Conservation (phyloP, 2,113 vertebrate genomes). For the Alces alces region DNA sequence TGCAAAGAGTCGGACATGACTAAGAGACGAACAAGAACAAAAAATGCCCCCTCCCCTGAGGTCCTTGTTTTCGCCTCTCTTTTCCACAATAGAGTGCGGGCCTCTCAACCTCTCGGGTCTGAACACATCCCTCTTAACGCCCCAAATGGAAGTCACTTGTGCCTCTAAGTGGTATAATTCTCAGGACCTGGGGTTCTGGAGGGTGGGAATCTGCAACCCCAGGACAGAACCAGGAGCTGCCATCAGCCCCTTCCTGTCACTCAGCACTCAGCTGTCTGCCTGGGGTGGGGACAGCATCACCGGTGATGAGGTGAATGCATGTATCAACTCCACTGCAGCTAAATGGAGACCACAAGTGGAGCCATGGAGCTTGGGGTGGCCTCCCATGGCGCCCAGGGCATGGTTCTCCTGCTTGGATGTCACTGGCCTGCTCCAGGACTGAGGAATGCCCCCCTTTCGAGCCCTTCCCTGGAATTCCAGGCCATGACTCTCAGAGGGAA, state of each 20-base stretch:
- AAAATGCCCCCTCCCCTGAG: not conserved
- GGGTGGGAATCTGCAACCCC: not conserved
- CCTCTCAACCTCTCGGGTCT: not conserved
- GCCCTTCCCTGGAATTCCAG: not conserved
- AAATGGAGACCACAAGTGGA: not conserved
- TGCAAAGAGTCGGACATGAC: not conserved
- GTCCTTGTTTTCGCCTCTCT: not conserved
- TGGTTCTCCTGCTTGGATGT: not conserved
- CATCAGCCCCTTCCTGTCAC: not conserved
- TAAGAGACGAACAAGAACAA: not conserved
- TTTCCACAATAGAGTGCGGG: not conserved
- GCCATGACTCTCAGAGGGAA: too few species aligned
- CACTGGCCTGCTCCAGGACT: not conserved
- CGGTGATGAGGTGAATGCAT: rapidly evolving
- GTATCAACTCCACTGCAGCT: rapidly evolving
- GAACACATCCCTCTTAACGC: not conserved
- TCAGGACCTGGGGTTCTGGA: not conserved
- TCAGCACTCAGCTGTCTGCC: not conserved
- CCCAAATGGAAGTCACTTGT: not conserved
- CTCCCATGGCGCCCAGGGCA: not conserved
- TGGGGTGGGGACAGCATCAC: rapidly evolving
- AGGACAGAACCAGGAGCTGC: not conserved
- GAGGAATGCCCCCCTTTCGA: not conserved
- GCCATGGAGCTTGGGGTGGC: not conserved
- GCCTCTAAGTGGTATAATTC: not conserved